Evolutionary conservation across 2,888 invertebrate genomes (phyloP), one percentile per base, ranked within the genome.

Genomic region (Coenonympha glycerion): DNA sequence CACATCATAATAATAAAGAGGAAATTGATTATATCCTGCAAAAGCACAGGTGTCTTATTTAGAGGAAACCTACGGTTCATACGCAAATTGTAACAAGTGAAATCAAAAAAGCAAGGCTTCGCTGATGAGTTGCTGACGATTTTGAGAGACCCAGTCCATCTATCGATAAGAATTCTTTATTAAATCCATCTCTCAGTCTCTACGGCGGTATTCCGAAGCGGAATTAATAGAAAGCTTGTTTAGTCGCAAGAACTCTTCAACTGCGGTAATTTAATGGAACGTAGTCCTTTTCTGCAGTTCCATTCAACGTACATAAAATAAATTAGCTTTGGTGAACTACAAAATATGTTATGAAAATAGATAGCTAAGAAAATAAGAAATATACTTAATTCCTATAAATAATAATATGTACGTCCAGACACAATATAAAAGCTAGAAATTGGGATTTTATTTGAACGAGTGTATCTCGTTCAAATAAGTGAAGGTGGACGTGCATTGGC

Each of bases 181-280:
- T 34, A 30, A 34, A 45, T 45, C 45, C 22, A 34, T 34, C 22
- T 34, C 24, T n/a, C n/a, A n/a, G n/a, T n/a, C n/a, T 44, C 28
- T 31, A n/a, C 33, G 24, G 45, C 45, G 34, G 15, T 24, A 24
- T 34, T 45, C 16, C 24, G 24, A 34, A 24, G 24, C 45, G 45
- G 45, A 45, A 45, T 45, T 45, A 45, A 34, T 45, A 45, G 34
- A 45, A 45, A 34, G 45, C 45, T 45, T 45, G 45, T 45, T 45
- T 45, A 45, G 33, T 34, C 33, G 45, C 22, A 16, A 45, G 24
- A 13, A 45, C 34, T 45, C 33, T 45, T 45, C 34, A 34, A 45
- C 45, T 34, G 45, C 26, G 33, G 45, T 45, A 33, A 45, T 45
- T 45, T 45, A 45, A 45, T 45, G 34, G 24, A 45, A 45, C 34